Conservation (phyloP, 92 coral and sea anemone genomes). For the Parazoanthus darwini region DNA sequence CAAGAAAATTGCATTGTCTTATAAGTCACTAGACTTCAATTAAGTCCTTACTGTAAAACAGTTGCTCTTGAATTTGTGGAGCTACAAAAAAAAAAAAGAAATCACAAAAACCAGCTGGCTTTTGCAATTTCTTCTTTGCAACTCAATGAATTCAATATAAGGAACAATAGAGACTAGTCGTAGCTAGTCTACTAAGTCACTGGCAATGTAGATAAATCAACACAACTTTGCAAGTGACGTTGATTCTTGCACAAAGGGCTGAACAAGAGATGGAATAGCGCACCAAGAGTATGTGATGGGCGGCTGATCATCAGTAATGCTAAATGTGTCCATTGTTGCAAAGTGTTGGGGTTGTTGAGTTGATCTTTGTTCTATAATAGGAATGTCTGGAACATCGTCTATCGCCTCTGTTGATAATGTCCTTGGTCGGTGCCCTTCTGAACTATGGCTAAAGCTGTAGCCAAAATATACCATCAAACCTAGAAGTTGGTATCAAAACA, state of each 20-base stretch:
- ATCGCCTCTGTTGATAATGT: slow-evolving; percentile 3
- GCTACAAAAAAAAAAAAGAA: too few species aligned
- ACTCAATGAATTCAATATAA: too few species aligned
- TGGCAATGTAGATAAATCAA: not conserved
- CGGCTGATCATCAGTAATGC: not conserved
- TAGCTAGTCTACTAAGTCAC: too few species aligned
- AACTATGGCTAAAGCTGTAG: slow-evolving; percentile 64
- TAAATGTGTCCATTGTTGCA: not conserved
- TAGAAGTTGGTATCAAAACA: slow-evolving; percentile 23
- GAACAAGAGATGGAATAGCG: not conserved
- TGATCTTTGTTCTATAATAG: slow-evolving; percentile 39
- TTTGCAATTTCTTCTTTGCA: too few species aligned
- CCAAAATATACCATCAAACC: slow-evolving; percentile 64
- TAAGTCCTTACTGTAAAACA: too few species aligned
- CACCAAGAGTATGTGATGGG: not conserved
- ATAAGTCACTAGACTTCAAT: too few species aligned
- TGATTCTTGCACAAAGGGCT: not conserved
- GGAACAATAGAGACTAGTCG: too few species aligned
- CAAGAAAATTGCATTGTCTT: too few species aligned
- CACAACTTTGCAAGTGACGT: not conserved
- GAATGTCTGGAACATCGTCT: slow-evolving; percentile 35
- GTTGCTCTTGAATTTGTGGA: too few species aligned
- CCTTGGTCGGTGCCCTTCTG: slow-evolving; percentile 59
- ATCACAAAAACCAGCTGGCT: too few species aligned
- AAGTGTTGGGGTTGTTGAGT: slow-evolving; percentile 7